These are phyloP conservation scores for Pedetes capensis DNA, from an alignment of 2,113 vertebrate genomes.

Conservation along the genomic window DNA sequence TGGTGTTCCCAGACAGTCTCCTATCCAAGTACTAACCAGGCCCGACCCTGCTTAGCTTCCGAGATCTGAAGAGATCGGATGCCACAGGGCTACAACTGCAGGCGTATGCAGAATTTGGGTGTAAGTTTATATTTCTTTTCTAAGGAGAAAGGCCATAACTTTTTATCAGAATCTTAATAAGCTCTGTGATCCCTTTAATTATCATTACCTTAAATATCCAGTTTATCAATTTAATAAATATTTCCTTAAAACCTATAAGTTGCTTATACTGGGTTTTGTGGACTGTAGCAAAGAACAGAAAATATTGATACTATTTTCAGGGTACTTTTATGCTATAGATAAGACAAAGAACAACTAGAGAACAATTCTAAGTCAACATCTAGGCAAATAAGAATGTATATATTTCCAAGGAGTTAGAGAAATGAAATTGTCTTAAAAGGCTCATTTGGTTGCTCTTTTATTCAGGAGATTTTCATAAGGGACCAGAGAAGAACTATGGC, in stretches of 20 bases:
- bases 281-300: not conserved
- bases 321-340: not conserved
- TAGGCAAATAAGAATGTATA: slow-evolving; percentile 28
- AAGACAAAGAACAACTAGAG: not conserved
- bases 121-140: not conserved
- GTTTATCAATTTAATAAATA: not conserved
- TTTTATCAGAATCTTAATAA: not conserved
- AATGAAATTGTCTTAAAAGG: not conserved
- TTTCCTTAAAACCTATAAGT: not conserved
- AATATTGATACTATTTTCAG: not conserved
- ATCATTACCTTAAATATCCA: not conserved
- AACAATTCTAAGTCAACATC: not conserved
- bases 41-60: no score
- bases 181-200: not conserved
- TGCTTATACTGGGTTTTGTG: not conserved
- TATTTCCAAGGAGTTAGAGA: slow-evolving; percentile 38
- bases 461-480: not conserved
- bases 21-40: no score
- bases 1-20: no score
- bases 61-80: no score
- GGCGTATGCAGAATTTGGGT: slow-evolving; percentile 12
- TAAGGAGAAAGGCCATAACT: not conserved
- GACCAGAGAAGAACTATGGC: not conserved
- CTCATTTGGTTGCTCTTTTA: not conserved
- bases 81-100: no score